Evolutionary conservation across 2,797 vertebrate genomes (phyloP).

Genomic region (Sebastes kiyomatsui): DNA sequence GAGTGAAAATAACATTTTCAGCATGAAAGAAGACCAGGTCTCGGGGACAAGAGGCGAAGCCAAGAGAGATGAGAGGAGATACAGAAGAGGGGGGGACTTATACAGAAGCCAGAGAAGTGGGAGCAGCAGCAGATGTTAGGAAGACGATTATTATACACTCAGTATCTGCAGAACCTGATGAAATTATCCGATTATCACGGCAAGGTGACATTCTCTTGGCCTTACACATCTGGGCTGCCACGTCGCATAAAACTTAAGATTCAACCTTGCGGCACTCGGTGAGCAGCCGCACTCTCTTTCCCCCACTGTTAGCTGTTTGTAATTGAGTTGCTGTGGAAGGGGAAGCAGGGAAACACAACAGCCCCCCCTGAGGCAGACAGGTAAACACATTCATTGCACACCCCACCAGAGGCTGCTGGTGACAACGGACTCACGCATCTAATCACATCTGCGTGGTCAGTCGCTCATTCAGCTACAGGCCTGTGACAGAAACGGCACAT

Average conservation of each 20-base stretch:
- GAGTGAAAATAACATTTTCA: slow-evolving; percentile 48
- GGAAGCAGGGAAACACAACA: slow-evolving; percentile 17
- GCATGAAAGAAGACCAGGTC: slow-evolving; percentile 44
- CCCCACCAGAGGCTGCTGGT: neutral
- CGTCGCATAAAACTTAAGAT: slow-evolving; percentile 40
- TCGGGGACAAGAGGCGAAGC: slow-evolving; percentile 24
- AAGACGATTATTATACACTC: slow-evolving; percentile 51
- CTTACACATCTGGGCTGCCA: slow-evolving; percentile 66
- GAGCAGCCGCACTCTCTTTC: slow-evolving; percentile 8
- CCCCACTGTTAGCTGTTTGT: slow-evolving; percentile 16
- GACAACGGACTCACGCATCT: slow-evolving; percentile 17
- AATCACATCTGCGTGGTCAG: slow-evolving; percentile 50
- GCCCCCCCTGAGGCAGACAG: slow-evolving; percentile 8
- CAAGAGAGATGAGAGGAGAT: slow-evolving; percentile 25
- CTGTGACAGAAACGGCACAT: slow-evolving; percentile 28
- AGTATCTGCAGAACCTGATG: slow-evolving; percentile 58
- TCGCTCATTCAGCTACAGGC: slow-evolving; percentile 10
- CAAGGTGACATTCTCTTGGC: slow-evolving; percentile 72
- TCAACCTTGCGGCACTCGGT: slow-evolving; percentile 47
- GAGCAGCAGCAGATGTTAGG: slow-evolving; percentile 63
- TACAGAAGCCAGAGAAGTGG: slow-evolving; percentile 31
- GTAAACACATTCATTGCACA: slow-evolving; percentile 15
- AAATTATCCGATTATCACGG: slow-evolving; percentile 64
- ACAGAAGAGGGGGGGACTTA: slow-evolving; percentile 4
- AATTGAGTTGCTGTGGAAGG: slow-evolving; percentile 20